Conservation (phyloP, 2,888 invertebrate species). For the Epinotia bilunana region DNA sequence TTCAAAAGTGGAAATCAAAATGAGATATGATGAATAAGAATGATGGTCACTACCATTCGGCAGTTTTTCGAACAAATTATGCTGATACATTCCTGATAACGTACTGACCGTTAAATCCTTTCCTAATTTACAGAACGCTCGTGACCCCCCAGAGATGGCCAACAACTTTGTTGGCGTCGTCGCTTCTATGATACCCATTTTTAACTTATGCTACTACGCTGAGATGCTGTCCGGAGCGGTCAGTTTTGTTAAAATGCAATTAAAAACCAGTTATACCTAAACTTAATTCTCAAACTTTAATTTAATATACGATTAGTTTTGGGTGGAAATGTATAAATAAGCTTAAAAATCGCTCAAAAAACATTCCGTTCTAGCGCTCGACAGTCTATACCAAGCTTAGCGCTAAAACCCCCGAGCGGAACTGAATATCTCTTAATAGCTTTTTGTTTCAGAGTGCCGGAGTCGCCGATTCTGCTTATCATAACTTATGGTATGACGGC, state of each 20-base stretch:
- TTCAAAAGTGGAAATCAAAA: too few species aligned
- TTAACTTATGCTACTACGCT: slow-evolving; percentile 60
- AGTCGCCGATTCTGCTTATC: slow-evolving; percentile 49
- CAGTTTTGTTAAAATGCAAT: slow-evolving; percentile 40
- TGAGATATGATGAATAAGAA: too few species aligned
- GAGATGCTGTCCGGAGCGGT: slow-evolving; percentile 60
- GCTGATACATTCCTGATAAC: too few species aligned
- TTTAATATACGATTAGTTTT: too few species aligned
- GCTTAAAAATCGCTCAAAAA: background rate
- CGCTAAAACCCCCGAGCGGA: background rate
- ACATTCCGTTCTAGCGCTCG: background rate
- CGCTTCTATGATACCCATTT: slow-evolving; percentile 53
- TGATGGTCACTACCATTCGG: too few species aligned
- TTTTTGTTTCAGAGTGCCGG: slow-evolving; percentile 48
- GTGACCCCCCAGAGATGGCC: slow-evolving; percentile 49
- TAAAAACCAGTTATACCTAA: background rate
- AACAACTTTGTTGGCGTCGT: slow-evolving; percentile 57
- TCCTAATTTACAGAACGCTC: slow-evolving; percentile 53
- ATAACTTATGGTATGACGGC: slow-evolving; percentile 48
- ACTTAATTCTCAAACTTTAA: background rate
- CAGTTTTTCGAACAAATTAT: too few species aligned
- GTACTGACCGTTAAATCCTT: background rate
- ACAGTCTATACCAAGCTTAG: background rate
- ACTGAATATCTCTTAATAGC: slow-evolving; percentile 21
- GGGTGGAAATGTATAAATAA: too few species aligned